Evolutionary conservation across 1,140 invertebrate genomes (phyloP), one percentile per base, ranked within the genome.

Genomic region (Popillia japonica): DNA sequence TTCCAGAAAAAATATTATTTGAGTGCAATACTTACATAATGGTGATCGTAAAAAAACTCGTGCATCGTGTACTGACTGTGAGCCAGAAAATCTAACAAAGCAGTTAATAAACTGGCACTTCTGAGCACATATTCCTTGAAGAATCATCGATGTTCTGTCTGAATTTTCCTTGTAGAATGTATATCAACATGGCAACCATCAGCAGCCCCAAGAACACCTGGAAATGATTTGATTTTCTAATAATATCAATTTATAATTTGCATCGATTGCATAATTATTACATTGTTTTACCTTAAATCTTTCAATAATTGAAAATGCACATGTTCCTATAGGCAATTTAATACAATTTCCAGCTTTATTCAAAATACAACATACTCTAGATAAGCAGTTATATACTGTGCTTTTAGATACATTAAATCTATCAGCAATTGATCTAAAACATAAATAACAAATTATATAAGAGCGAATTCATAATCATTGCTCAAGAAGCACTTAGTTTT

Each of bases 181-280:
- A 48, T 9, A 8, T 48, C 44, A 48, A 48, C 44, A 48, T 48
- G 44, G 44, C n/a, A 8, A 34, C 44, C 44, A 48, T 9, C 44
- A 48, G 11, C 44, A 48, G 44, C n/a, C 44, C 44, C 44, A 48
- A 48, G 44, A 48, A 48, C 44, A 48, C 10, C 44, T 2, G 10
- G 44, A 48, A 48, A 48, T 34, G 3, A 48, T 48, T 48, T 48
- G 44, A 48, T 48, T 48, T 48, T 48, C 44, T 48, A 48, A 48
- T 48, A 48, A 48, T 48, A 10, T 48, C n/a, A 48, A 48, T 48
- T 48, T 48, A 48, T 48, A 48, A 10, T 3, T 48, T 14, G n/a
- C 44, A 14, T 48, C 10, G 44, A n/a, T 48, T 9, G 0, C 7
- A 48, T 48, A 48, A 48, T 14, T 48, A 48, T 9, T n/a, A 48